A percentile compares a stretch with the other conserved stretches of the same genome.
phyloP scores from a whole-genome alignment of 2,888 invertebrate genomes.

The Poecilus cupreus region DNA sequence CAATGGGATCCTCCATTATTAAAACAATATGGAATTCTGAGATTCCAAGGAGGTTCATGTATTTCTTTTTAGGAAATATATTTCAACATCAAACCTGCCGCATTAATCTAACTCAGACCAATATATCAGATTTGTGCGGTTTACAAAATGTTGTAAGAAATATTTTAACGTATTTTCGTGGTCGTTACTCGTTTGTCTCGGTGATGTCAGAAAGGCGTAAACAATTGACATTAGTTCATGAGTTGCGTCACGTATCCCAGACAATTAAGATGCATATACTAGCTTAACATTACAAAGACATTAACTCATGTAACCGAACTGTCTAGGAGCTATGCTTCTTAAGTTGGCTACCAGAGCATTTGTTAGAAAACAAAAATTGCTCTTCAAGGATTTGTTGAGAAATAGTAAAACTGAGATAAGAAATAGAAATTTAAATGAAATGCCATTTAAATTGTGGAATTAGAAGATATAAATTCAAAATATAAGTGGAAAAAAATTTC shows the following conservation, averaged over 20 bases:
- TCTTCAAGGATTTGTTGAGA: conserved; percentile 9
- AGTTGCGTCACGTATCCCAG: conserved; percentile 48
- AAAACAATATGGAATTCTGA: too few species aligned
- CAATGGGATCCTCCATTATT: too few species aligned
- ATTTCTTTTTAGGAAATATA: too few species aligned
- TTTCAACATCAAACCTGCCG: too few species aligned
- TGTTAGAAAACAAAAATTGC: conserved; percentile 2
- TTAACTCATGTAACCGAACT: conserved; percentile 26
- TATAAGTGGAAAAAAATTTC: too few species aligned
- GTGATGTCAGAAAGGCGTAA: conserved; percentile 36
- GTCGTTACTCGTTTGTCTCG: neutral
- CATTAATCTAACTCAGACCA: too few species aligned
- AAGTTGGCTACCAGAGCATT: neutral
- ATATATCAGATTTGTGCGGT: too few species aligned
- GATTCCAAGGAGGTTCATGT: too few species aligned
- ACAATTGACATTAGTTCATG: conserved; percentile 51
- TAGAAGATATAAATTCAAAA: too few species aligned
- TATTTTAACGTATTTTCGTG: conserved; percentile 40
- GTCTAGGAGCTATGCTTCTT: neutral
- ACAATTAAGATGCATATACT: conserved; percentile 46
- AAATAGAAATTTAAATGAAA: too few species aligned
- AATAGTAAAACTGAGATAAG: neutral
- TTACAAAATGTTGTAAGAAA: conserved; percentile 11
- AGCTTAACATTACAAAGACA: conserved; percentile 10
- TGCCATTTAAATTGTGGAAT: too few species aligned